Conservation (phyloP, 2,113 vertebrate genomes). For the Perca schrenkii region DNA sequence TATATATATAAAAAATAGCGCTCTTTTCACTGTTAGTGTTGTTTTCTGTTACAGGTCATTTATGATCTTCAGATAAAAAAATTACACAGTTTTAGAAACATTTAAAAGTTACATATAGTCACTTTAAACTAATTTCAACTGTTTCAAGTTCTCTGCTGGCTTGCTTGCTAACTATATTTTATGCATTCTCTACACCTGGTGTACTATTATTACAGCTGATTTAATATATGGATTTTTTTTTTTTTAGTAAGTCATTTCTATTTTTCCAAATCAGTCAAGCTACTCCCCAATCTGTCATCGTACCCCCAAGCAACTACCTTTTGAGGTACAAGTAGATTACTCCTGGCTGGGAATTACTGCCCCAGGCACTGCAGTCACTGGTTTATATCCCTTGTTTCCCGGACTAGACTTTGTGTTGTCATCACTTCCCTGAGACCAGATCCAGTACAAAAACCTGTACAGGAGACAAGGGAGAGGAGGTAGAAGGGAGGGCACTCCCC, state of each 20-base stretch:
- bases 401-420: constrained; percentile 13
- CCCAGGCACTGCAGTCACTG: background rate
- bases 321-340: background rate
- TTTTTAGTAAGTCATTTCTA: background rate
- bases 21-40: too few species aligned
- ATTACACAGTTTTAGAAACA: too few species aligned
- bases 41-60: too few species aligned
- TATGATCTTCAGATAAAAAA: too few species aligned
- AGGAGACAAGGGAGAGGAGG: constrained; percentile 35
- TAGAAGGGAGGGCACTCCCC: background rate
- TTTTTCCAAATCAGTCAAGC: background rate
- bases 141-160: background rate
- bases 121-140: background rate
- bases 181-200: background rate
- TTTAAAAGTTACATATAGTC: too few species aligned
- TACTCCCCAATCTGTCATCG: background rate
- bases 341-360: background rate
- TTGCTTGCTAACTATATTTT: background rate
- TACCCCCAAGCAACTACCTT: background rate
- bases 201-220: background rate
- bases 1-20: too few species aligned
- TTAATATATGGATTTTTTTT: background rate
- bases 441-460: constrained; percentile 14
- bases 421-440: constrained; percentile 20
- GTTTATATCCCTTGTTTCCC: constrained; percentile 4